Percentiles rank a stretch among this genome's conserved stretches.
Evolutionary conservation across 2,888 invertebrate genomes (phyloP).

Genomic region (Dryocosmus kuriphilus): DNA sequence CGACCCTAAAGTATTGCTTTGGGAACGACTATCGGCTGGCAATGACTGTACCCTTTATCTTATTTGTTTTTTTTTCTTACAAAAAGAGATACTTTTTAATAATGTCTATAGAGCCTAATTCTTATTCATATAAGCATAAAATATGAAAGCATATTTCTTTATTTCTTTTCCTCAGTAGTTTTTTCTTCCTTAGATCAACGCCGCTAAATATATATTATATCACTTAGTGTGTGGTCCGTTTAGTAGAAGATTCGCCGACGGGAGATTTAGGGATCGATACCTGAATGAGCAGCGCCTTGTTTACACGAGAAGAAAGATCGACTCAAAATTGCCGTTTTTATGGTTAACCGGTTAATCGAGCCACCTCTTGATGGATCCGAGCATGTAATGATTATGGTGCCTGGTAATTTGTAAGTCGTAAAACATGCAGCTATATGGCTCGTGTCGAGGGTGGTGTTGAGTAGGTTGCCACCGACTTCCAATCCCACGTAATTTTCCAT

Average conservation of each 20-base stretch:
- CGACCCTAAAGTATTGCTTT: no score
- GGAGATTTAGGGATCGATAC: conserved; percentile 21
- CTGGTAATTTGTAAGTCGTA: conserved; percentile 37
- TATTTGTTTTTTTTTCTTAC: no score
- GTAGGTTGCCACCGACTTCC: no score
- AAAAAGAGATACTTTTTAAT: neutral
- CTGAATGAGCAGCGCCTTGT: conserved; percentile 21
- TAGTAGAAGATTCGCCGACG: conserved; percentile 13
- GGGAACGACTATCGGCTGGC: no score
- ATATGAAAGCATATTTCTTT: neutral
- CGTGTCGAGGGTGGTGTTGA: conserved; percentile 26
- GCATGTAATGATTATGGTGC: conserved; percentile 16
- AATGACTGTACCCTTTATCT: no score
- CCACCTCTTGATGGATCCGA: conserved; percentile 33
- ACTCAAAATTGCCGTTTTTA: conserved; percentile 32
- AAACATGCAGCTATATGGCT: conserved; percentile 33
- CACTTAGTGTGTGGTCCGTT: conserved; percentile 31
- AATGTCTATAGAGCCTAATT: neutral
- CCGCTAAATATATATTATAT: conserved; percentile 33
- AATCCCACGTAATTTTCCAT: no score
- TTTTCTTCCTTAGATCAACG: conserved; percentile 13
- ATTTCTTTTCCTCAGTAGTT: neutral
- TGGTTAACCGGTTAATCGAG: conserved; percentile 41
- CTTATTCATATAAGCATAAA: neutral
- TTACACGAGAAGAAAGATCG: conserved; percentile 39